phyloP scores from a whole-genome alignment of 2,888 invertebrate species.

The Himalopsyche anomala region DNA sequence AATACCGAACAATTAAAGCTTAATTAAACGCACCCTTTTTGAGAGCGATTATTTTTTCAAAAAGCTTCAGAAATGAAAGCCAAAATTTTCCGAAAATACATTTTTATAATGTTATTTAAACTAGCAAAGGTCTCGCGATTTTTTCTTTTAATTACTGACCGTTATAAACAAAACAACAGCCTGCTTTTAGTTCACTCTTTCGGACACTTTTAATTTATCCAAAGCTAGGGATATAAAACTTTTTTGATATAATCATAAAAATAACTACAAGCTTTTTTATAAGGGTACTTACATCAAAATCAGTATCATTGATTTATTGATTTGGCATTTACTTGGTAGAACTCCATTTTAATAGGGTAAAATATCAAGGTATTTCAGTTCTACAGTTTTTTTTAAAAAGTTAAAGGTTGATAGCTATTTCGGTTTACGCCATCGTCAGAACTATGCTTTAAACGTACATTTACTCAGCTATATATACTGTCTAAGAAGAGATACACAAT shows the following conservation, averaged over 20 bases:
- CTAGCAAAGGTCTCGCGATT: background rate
- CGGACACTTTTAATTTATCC: background rate
- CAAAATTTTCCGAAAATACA: background rate
- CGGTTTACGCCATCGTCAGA: too few species aligned
- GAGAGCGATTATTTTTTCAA: background rate
- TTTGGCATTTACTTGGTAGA: too few species aligned
- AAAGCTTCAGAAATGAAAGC: background rate
- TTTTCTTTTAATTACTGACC: constrained; percentile 6
- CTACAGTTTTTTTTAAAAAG: too few species aligned
- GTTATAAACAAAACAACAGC: constrained; percentile 12
- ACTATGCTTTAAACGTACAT: too few species aligned
- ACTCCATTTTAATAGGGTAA: too few species aligned
- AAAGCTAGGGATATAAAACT: background rate
- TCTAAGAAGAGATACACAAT: too few species aligned
- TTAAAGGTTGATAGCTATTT: too few species aligned
- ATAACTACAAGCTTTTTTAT: too few species aligned
- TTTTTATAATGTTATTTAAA: constrained; percentile 10
- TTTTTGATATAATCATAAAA: background rate
- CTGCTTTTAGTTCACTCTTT: background rate
- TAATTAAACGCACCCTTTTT: background rate
- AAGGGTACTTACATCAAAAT: too few species aligned
- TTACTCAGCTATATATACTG: too few species aligned
- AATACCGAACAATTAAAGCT: background rate
- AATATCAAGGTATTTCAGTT: too few species aligned
- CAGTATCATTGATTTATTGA: too few species aligned